Evolutionary conservation across 2,113 vertebrate species (phyloP), one percentile per base, ranked within the genome.

Genomic region (human (Homo sapiens)): DNA sequence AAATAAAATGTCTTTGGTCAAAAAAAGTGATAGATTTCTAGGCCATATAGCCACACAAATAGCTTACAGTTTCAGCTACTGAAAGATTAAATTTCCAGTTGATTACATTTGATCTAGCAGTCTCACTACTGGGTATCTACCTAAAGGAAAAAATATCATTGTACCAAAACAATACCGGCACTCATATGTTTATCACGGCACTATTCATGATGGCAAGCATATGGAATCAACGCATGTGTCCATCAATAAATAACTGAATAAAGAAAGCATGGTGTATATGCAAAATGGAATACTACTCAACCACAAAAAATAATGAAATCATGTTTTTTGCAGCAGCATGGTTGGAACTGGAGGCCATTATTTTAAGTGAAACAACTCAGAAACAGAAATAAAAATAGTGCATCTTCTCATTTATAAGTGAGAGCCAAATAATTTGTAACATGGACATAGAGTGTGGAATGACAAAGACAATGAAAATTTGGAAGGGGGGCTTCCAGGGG

Each of bases 61-160:
- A 57, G 35, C 32, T 10, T 52, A 55, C 12, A 66, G 5, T 57
- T 92, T 14, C 16, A 83, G 35, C 27, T 70, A 61, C 11, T 52
- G 22, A 22, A 94, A 78, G 72, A 75, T 89, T 89, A 81, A n/a
- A 90, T 93, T 93, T 90, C 7, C 38, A 73, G 38, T 80, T 85
- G 48, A 90, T 89, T 61, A 11, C 25, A 61, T 61, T 61, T 12
- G 25, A 30, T 61, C 59, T 61, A 30, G 59, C 25, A 61, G 27
- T 61, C 59, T 61, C 59, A 61, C 25, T 61, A 61, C 11, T 27
- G 27, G 59, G 59, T 61, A 61, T 61, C 59, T 30, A 61, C 59
- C 59, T 25, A 61, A 61, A 61, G 25, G 25, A 12, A 61, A 13
- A 61, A 61, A 61, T 13, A 61, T 27, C 25, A 30, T 57, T 61